Evolutionary conservation across 2,888 invertebrate species (phyloP).

Genomic region (Acleris holmiana): DNA sequence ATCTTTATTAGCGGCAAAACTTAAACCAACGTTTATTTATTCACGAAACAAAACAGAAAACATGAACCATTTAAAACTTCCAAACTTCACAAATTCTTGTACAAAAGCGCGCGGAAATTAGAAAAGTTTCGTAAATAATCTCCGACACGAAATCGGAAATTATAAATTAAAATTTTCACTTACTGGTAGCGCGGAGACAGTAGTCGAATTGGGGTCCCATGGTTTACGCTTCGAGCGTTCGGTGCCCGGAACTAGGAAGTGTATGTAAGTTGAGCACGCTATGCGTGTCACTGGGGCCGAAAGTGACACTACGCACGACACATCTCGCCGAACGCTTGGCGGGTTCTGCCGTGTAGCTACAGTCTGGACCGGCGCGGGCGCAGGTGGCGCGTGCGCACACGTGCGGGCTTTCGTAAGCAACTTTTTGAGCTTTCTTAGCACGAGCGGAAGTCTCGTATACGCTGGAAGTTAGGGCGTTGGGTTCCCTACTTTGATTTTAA

Average conservation of each 20-base stretch:
- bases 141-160: not conserved
- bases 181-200: conserved; percentile 78
- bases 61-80: conserved; percentile 15
- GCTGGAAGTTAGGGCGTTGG: conserved; percentile 3
- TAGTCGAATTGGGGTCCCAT: conserved; percentile 83
- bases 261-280: no score
- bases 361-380: conserved; percentile 54
- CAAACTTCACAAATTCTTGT: conserved; percentile 34
- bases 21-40: conserved; percentile 20
- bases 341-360: conserved; percentile 56
- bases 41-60: not conserved
- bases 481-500: conserved; percentile 19
- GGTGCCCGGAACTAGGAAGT: not conserved
- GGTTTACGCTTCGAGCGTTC: conserved; percentile 46
- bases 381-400: conserved; percentile 71
- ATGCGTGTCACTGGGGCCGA: no score
- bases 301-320: conserved; percentile 68
- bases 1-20: conserved; percentile 24
- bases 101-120: conserved; percentile 32
- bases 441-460: conserved; percentile 56
- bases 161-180: conserved; percentile 50
- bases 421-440: conserved; percentile 58
- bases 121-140: conserved; percentile 22
- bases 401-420: conserved; percentile 73
- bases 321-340: conserved; percentile 75